Percentiles rank a stretch among this genome's conserved stretches.
Conservation (phyloP, 2,113 vertebrate genomes). For the Furnarius figulus region DNA sequence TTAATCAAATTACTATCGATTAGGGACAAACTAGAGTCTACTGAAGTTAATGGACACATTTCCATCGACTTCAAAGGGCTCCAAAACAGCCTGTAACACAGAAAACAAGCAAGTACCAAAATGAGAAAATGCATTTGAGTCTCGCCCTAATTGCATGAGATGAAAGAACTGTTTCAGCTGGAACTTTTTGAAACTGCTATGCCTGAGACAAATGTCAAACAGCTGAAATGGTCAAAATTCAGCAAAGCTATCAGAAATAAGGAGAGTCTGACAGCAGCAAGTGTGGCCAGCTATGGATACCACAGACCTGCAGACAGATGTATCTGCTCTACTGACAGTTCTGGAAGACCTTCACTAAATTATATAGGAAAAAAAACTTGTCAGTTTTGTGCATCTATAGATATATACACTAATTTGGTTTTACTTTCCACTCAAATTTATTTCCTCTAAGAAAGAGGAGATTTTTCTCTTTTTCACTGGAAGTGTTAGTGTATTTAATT, state of each 20-base stretch:
- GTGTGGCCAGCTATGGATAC: background rate
- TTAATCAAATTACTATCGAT: constrained; percentile 65
- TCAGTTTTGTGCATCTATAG: background rate
- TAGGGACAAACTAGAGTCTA: constrained; percentile 45
- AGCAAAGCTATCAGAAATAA: background rate
- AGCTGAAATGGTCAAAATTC: background rate
- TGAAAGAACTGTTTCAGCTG: constrained; percentile 19
- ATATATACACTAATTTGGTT: background rate
- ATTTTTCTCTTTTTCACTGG: background rate
- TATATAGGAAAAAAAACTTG: fast-evolving
- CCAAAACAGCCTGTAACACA: background rate
- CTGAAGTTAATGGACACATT: constrained; percentile 56
- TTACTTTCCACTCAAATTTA: background rate
- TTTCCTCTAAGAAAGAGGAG: background rate
- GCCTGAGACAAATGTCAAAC: background rate
- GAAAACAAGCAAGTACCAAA: constrained; percentile 10
- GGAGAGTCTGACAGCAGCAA: background rate
- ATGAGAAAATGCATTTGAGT: constrained; percentile 25
- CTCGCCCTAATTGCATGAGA: constrained; percentile 18
- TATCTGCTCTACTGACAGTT: background rate
- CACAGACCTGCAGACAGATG: background rate
- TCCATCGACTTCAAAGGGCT: constrained; percentile 57
- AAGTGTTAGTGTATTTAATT: background rate
- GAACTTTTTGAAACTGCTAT: background rate
- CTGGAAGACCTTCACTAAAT: background rate